Base-by-base conservation (phyloP, 2,888 invertebrate species). In the Eupithecia subumbrata region DNA sequence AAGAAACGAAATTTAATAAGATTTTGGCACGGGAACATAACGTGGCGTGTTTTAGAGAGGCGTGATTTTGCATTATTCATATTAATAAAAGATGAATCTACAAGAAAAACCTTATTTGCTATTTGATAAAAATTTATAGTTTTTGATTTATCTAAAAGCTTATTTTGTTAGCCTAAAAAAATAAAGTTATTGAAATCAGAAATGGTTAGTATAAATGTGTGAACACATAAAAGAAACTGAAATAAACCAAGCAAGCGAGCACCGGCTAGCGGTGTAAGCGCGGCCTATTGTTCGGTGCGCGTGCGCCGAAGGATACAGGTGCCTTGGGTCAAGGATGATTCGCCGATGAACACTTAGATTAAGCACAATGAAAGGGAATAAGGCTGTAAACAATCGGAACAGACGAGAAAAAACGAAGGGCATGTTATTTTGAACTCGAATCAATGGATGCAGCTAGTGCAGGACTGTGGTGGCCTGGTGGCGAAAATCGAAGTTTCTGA, bases 321-420 rank as follows among this genome's bases (percentile, higher is more conserved):
- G 88, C 82, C 80, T 80, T 83, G 78, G 89, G 89, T 89, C 90
- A 89, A 89, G 89, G 89, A 87, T 87, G 73, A 80, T 80, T 81
- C 75, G 78, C 82, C 82, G 84, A 83, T 84, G 73, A 74, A 70
- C 34, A 70, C 64, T 67, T 45, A 70, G 72, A 80, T 80, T 74
- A 76, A 74, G 48, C 74, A 56, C 60, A 71, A 76, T 74, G 78
- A 72, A 71, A 74, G 56, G 74, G 71, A 64, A 64, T 64, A 64
- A 34, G 64, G 66, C 37, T 67, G 66, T 67, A 67, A 56, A 43
- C 52, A 69, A 73, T 68, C 16, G 16, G 30, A 73, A 52, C 34
- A 40, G 30, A 12, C 4, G 25, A 67, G 34, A 67, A 40, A 34
- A 67, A 67, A 18, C 37, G n/a, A n/a, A 67, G 18, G 25, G 60